Evolutionary conservation across 1,140 invertebrate species (phyloP), one percentile per base, ranked within the genome.

Genomic region (Dolichoris vasculosae): DNA sequence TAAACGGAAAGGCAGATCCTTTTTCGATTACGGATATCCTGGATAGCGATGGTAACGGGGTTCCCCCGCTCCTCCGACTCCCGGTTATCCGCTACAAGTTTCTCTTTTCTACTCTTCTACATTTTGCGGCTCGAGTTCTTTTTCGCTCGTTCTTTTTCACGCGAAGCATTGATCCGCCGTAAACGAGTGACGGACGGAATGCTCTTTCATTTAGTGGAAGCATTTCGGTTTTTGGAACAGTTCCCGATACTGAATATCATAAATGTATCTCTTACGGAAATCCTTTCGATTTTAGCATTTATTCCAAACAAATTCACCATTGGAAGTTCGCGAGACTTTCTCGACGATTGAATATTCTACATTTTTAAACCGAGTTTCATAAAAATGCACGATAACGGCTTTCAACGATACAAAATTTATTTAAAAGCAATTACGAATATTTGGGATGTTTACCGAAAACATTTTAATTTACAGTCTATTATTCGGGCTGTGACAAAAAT

Each of bases 21-120:
- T 76, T 86, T 82, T 86, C 82, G 75, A 86, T 86, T 77, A 82
- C 85, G 85, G 73, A 77, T 82, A 77, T 86, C 71, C 76, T 55
- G 82, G n/a, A 38, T 76, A 48, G 35, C 46, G 77, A 75, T 69
- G 43, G 73, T 84, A 79, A 79, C 79, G 40, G 71, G 46, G 26
- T 77, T 67, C 26, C 69, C 51, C 15, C 9, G 26, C 73, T 13
- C 32, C 48, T 63, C 77, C n/a, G 38, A 26, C n/a, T 46, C 15
- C 40, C 40, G n/a, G 26, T 73, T 46, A 23, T 73, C 38, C 17
- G 15, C 15, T 38, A n/a, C 6, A 1, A 71, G 6, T 38, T 48
- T 35, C n/a, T 75, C 35, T 73, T 46, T 26, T 75, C 43, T 30
- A 0, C 0, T 63, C 78, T 78, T 32, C 75, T 32, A 32, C 71